Base-by-base conservation (phyloP, 2,797 vertebrate species). In the Sternarchorhynchus goeldii region DNA sequence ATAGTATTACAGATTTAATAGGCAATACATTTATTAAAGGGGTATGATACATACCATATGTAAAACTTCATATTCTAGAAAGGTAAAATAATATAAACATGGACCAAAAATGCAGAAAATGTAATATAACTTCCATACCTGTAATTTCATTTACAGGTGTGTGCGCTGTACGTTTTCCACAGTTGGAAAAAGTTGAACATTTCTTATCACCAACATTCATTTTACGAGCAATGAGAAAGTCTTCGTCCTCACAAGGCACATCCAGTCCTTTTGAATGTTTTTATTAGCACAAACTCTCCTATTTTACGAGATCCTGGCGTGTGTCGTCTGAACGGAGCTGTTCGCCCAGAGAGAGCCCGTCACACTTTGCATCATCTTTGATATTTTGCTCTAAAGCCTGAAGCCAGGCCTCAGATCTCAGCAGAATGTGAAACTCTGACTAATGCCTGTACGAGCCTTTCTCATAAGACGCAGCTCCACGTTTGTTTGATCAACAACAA, bases 361-460 rank as follows among this genome's bases (percentile, higher is more conserved):
- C 77, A n/a, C 73, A 81, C 76, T 89, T 84, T 86, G 80, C 83
- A 77, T 88, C 87, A 82, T 82, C 89, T 88, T 89, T 91, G 90
- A 92, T 90, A 92, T 91, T 83, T 81, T 6, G 70, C 36, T 57
- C 78, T 87, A 81, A 75, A 83, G 82, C 79, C 80, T 81, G 80
- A 78, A 78, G 82, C 78, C 82, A 92, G 92, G 91, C 91, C 92
- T 87, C 92, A 93, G 89, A 91, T 82, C 88, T 86, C 82, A 53
- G 86, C 71, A 89, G 87, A 90, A 83, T 89, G 83, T 86, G 92
- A 94, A 93, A 93, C 90, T 88, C 86, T 93, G 92, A 93, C 90
- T 92, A 90, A 93, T 92, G 89, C 89, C 90, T 89, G 89, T 91
- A 92, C 88, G 86, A 82, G 73, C 3, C 32, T 83, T 25, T 85